phyloP scores from a whole-genome alignment of 2,113 vertebrate species.

The Lophius piscatorius region DNA sequence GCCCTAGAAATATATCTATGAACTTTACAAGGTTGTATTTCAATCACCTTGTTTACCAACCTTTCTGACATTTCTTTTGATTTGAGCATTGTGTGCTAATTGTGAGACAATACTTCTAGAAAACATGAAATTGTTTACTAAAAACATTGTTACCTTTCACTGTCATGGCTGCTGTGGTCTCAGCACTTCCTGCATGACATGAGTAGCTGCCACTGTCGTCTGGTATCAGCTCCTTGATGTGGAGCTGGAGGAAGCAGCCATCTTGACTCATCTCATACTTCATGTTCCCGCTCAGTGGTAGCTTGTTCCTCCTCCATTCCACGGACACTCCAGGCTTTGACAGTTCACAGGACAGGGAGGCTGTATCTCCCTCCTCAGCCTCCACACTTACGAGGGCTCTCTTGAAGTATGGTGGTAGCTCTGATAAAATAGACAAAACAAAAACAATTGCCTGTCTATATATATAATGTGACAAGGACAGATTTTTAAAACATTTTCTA shows the following conservation, averaged over 20 bases:
- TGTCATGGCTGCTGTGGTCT: slow-evolving; percentile 60
- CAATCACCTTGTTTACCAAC: too few species aligned
- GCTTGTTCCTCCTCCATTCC: slow-evolving; percentile 78
- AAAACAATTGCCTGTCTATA: too few species aligned
- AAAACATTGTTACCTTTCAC: slow-evolving; percentile 28
- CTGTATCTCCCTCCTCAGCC: slow-evolving; percentile 68
- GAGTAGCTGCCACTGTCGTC: slow-evolving; percentile 80
- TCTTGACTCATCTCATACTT: slow-evolving; percentile 81
- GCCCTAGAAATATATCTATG: too few species aligned
- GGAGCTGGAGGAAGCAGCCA: slow-evolving; percentile 71
- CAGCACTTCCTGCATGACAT: slow-evolving; percentile 77
- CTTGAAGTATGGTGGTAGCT: neutral
- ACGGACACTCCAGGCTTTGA: slow-evolving; percentile 71
- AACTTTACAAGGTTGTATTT: too few species aligned
- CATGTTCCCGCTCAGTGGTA: slow-evolving; percentile 64
- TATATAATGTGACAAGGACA: too few species aligned
- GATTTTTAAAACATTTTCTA: too few species aligned
- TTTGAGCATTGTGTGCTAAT: too few species aligned
- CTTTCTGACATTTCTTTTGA: too few species aligned
- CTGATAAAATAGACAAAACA: neutral
- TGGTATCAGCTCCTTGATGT: slow-evolving; percentile 68
- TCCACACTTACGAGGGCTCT: slow-evolving; percentile 47
- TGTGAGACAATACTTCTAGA: too few species aligned
- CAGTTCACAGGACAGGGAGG: slow-evolving; percentile 73
- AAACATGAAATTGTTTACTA: too few species aligned